Base-by-base conservation (phyloP, 2,113 vertebrate species). In the Albula glossodonta region DNA sequence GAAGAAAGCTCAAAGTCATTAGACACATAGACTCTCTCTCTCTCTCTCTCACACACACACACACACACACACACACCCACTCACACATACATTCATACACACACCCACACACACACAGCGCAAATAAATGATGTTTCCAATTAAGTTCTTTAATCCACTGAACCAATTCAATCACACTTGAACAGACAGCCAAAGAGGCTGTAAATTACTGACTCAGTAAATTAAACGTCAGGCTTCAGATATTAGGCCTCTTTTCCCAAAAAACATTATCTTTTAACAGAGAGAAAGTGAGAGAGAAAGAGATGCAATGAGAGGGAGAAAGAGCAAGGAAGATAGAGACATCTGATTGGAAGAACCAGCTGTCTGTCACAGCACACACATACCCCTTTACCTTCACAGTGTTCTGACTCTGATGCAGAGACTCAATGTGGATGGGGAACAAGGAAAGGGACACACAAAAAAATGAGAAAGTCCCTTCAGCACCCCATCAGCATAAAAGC, bases 81-180 rank as follows among this genome's bases (percentile, higher is more conserved):
- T n/a, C n/a, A n/a, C n/a, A n/a, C n/a, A n/a, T n/a, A n/a, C n/a
- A n/a, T n/a, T n/a, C n/a, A n/a, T n/a, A n/a, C n/a, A 22, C 15
- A 19, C 60, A 22, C 60, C 5, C 60, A 56, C 52, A 56, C 78
- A 80, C 31, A 80, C 63, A 51, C 12, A 84, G 49, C 9, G 66
- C 70, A 84, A 84, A 83, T 56, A 83, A 70, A 85, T 50, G 48
- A 57, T 52, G 19, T 56, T 60, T 53, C 84, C 77, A 57, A 78
- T 57, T 84, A 57, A 56, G 83, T 57, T 41, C 70, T 84, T 74
- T 56, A 56, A n/a, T 78, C 31, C 80, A 70, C 83, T 52, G 51
- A 74, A 74, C 66, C 66, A 41, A n/a, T 84, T 78, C 77, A 79
- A 60, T 85, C 77, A 57, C 84, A 85, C 84, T 85, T 85, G 77